phyloP scores from a whole-genome alignment of 2,888 invertebrate species.

The Aphidoletes aphidimyza region DNA sequence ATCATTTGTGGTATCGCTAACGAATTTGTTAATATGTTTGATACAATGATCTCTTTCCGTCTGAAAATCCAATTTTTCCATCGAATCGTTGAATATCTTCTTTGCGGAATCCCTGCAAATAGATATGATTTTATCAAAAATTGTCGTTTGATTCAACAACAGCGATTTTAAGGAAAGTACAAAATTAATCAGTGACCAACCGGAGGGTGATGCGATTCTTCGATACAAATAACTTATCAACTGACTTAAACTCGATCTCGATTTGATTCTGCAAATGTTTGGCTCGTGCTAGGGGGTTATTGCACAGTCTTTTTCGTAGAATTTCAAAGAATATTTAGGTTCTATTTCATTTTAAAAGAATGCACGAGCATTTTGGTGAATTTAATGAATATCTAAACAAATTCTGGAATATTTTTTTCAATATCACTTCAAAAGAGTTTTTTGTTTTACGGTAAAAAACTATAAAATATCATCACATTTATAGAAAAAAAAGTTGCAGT shows the following conservation, averaged over 20 bases:
- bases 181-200: not conserved
- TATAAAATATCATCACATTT: too few relatives aligned
- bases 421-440: too few relatives aligned
- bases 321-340: too few relatives aligned
- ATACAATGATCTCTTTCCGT: conserved; percentile 71
- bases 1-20: conserved; percentile 77
- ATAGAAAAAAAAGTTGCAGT: too few relatives aligned
- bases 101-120: conserved; percentile 72
- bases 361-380: too few relatives aligned
- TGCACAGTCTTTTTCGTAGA: too few relatives aligned
- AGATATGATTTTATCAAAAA: not conserved
- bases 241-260: conserved; percentile 78
- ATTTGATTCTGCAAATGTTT: conserved; percentile 61
- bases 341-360: too few relatives aligned
- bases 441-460: too few relatives aligned
- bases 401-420: too few relatives aligned
- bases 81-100: conserved; percentile 73
- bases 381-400: too few relatives aligned
- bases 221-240: conserved; percentile 80
- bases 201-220: conserved; percentile 58
- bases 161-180: not conserved
- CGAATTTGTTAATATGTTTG: conserved; percentile 79
- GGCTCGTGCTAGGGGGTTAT: too few relatives aligned
- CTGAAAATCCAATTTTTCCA: conserved; percentile 74
- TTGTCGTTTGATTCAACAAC: not conserved